Evolutionary conservation across 1,140 invertebrate species (phyloP).

Genomic region (Euura lappo): DNA sequence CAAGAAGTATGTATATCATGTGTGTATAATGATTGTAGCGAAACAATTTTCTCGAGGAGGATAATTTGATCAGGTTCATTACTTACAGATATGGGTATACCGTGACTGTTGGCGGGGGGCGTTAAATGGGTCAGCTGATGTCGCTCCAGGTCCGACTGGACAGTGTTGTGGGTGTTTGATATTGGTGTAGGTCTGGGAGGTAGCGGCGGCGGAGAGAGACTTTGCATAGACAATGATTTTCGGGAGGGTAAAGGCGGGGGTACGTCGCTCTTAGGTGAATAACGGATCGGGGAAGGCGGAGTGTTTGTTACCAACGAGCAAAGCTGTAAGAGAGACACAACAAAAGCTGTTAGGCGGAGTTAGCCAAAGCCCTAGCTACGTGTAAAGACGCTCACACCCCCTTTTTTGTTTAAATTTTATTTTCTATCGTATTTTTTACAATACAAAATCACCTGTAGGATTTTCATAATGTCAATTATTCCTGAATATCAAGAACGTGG

Average conservation of each 20-base stretch:
- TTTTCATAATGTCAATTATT: too few species aligned
- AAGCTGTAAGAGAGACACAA: constrained; percentile 60
- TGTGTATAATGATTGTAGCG: too few species aligned
- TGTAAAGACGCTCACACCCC: constrained; percentile 20
- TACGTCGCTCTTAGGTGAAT: constrained; percentile 51
- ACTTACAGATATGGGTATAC: constrained; percentile 62
- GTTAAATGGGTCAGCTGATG: constrained; percentile 64
- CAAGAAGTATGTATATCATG: too few species aligned
- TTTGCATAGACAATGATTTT: constrained; percentile 60
- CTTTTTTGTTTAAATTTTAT: not conserved
- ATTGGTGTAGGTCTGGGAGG: constrained; percentile 54
- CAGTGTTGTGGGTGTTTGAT: constrained; percentile 54
- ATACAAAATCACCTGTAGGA: too few species aligned
- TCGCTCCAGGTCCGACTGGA: constrained; percentile 57
- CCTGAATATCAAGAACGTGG: too few species aligned
- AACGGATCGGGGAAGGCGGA: constrained; percentile 53
- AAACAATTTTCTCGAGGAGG: too few species aligned
- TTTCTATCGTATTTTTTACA: too few species aligned
- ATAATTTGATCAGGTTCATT: constrained; percentile 32
- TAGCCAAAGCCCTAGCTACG: constrained; percentile 32
- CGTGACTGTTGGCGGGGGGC: constrained; percentile 58
- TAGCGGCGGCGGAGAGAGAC: constrained; percentile 57
- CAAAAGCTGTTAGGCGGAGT: constrained; percentile 49
- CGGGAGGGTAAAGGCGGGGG: constrained; percentile 70
- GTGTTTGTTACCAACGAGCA: constrained; percentile 61